Evolutionary conservation across 2,113 vertebrate genomes (phyloP), one percentile per base, ranked within the genome.

Genomic region (Zootoca vivipara): DNA sequence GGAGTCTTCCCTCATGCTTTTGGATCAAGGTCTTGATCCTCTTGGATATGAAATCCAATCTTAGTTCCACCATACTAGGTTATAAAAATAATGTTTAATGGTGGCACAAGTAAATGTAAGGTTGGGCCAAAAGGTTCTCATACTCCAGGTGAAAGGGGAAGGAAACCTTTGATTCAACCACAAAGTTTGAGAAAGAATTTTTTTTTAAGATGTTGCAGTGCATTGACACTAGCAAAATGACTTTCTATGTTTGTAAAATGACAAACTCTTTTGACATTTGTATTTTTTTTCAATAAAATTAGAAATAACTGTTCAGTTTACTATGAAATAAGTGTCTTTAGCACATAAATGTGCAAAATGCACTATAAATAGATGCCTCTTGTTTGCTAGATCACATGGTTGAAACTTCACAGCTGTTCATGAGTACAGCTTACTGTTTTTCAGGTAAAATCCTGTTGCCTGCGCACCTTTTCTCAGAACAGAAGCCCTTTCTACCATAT

Each of bases 1-100:
- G 89, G 98, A 99, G 90, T 99, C 98, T 28, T 99, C 98, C 24
- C 95, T 99, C 9, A 94, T 97, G 94, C 96, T 99, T 87, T 93
- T 99, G 90, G 98, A 99, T 95, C 95, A 96, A 90, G 98, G 98
- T 78, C 95, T 98, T 3, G 98, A 99, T 95, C 98, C 98, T 1
- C 93, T 99, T 89, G 98, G 98, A 62, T 99, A 99, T 87, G 98
- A 99, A 94, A 95, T 97, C 85, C 97, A 98, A 87, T 93, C 97
- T 2, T 98, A 95, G 95, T 40, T 89, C 62, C 88, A 80, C 81
- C 3, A 7, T 26, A 91, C 9, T 58, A 67, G 80, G 62, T 90
- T 83, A 38, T 85, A 64, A 30, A 35, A 89, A 38, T 87, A 74
- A 81, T 82, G 92, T 33, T 12, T 26, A 82, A 87, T 20, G 18